Evolutionary conservation across 2,888 invertebrate species (phyloP).

Genomic region (Pseudanteris insignis): DNA sequence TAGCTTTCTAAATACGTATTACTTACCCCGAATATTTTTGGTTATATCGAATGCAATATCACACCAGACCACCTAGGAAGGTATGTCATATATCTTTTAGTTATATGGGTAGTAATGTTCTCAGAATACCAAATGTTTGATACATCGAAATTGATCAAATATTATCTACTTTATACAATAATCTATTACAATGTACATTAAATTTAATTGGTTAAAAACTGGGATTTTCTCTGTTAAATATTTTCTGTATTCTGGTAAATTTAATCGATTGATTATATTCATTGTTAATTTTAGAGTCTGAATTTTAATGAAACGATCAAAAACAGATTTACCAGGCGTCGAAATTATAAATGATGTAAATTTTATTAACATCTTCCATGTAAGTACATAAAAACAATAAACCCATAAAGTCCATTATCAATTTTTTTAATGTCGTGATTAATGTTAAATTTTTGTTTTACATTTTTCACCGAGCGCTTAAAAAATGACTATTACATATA

Average conservation of each 20-base stretch:
- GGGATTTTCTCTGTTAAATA: conserved; percentile 2
- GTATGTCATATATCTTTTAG: conserved; percentile 7
- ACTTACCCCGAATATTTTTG: conserved; percentile 3
- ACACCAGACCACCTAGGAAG: conserved; percentile 7
- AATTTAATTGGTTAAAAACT: conserved; percentile 3
- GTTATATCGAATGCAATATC: background rate
- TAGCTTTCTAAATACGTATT: conserved; percentile 6
- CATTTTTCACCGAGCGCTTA: background rate
- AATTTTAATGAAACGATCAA: conserved; percentile 3
- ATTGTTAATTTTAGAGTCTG: background rate
- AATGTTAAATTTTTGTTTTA: conserved; percentile 4
- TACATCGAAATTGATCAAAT: background rate
- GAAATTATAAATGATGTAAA: conserved; percentile 1
- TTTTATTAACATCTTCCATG: background rate
- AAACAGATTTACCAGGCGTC: conserved; percentile 4
- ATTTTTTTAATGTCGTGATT: background rate
- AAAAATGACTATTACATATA: too few species aligned
- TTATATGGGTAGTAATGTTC: conserved; percentile 7
- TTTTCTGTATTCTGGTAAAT: background rate
- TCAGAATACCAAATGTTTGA: background rate
- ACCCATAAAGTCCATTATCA: conserved; percentile 2
- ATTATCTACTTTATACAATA: background rate
- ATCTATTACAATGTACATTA: conserved; percentile 1
- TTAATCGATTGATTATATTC: too few species aligned
- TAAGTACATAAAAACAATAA: background rate